phyloP scores from a whole-genome alignment of 2,113 vertebrate genomes.

The Fregetta grallaria region DNA sequence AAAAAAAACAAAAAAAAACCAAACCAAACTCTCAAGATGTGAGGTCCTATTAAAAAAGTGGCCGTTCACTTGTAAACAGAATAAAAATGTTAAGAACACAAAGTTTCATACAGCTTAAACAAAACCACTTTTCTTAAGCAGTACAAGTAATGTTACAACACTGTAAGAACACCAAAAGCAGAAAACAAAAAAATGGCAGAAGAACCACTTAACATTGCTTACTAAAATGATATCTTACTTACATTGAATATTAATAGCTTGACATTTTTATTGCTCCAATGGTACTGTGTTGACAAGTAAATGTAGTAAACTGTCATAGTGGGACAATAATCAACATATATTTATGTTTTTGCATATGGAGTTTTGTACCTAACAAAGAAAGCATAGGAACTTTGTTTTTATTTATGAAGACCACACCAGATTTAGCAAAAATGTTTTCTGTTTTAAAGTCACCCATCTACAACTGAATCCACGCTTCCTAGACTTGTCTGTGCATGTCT shows the following conservation, averaged over 20 bases:
- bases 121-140: conserved; percentile 42
- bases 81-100: conserved; percentile 61
- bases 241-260: conserved; percentile 34
- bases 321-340: neutral
- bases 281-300: conserved; percentile 49
- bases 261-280: conserved; percentile 61
- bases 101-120: conserved; percentile 58
- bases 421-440: neutral
- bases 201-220: conserved; percentile 26
- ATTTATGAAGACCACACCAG: neutral
- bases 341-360: neutral
- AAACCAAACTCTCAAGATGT: conserved; percentile 45
- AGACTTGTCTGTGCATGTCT: neutral
- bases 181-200: conserved; percentile 38
- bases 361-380: neutral
- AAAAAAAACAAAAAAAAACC: neutral
- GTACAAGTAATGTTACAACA: conserved; percentile 52
- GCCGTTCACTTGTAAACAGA: conserved; percentile 71
- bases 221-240: conserved; percentile 43
- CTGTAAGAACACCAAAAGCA: conserved; percentile 25
- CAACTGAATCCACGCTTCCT: neutral
- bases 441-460: neutral
- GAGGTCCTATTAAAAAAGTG: conserved; percentile 68
- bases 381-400: neutral
- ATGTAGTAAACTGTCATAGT: neutral